Evolutionary conservation across 2,888 invertebrate species (phyloP).

Genomic region (Andrena marginata): DNA sequence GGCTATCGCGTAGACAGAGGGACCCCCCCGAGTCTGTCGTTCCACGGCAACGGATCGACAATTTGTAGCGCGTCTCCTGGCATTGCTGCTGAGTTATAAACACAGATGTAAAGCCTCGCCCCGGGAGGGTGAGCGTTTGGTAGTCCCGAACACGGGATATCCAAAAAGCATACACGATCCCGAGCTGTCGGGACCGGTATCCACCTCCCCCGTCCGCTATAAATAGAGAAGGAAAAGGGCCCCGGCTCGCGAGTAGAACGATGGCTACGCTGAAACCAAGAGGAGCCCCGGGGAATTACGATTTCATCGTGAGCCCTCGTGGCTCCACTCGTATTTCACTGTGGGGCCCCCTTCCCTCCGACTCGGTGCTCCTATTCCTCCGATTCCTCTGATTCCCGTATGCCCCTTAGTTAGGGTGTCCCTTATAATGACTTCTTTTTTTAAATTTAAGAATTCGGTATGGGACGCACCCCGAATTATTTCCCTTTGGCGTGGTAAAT

Average conservation of each 20-base stretch:
- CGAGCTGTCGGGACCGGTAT: conserved; percentile 15
- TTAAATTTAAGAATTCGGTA: no score
- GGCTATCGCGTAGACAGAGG: background rate
- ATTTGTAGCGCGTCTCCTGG: conserved; percentile 56
- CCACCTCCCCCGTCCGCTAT: conserved; percentile 13
- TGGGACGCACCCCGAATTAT: no score
- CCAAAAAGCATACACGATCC: conserved; percentile 34
- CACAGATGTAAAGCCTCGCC: conserved; percentile 44
- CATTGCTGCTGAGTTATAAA: conserved; percentile 48
- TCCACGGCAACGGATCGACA: conserved; percentile 25
- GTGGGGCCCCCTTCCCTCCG: background rate
- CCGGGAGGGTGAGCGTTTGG: conserved; percentile 28
- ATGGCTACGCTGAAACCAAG: conserved; percentile 29
- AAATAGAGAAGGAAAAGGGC: conserved; percentile 39
- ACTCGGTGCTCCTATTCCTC: conserved; percentile 5
- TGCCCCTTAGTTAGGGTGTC: no score
- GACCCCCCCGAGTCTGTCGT: conserved; percentile 14
- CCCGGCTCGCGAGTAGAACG: conserved; percentile 10
- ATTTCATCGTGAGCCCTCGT: conserved; percentile 35
- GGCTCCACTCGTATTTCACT: conserved; percentile 33
- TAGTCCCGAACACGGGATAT: conserved; percentile 48
- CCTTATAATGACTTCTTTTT: no score
- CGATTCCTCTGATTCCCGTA: background rate
- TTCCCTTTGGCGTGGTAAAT: no score
- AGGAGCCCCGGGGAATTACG: conserved; percentile 44